These are phyloP conservation scores for Carabus problematicus DNA, from an alignment of 2,888 invertebrate genomes.

Conservation along the genomic window DNA sequence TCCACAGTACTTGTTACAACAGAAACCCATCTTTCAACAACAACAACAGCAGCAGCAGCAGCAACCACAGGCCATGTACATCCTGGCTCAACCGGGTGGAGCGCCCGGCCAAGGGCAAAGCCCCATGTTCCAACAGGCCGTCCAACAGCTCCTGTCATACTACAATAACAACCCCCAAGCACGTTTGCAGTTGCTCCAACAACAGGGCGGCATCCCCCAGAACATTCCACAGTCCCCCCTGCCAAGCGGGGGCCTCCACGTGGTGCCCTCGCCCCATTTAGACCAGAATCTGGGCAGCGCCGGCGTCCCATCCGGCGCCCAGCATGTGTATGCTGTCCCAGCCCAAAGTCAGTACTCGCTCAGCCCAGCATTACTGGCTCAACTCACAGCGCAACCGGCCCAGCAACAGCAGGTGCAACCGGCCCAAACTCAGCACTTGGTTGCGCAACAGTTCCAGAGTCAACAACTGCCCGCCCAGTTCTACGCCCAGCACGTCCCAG, in stretches of 20 bases:
- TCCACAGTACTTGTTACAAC: conserved; percentile 46
- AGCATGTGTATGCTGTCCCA: conserved; percentile 16
- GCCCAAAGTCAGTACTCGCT: conserved; percentile 3
- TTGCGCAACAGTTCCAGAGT: neutral
- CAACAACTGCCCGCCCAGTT: conserved; percentile 18
- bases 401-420: conserved; percentile 3
- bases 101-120: conserved; percentile 49
- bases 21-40: conserved; percentile 45
- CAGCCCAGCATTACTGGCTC: conserved; percentile 14
- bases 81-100: conserved; percentile 56
- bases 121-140: conserved; percentile 49
- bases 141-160: conserved; percentile 54
- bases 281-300: neutral
- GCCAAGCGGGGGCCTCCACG: neutral
- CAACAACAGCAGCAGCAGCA: conserved; percentile 50
- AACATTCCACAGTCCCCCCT: neutral
- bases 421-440: neutral
- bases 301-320: neutral
- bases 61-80: conserved; percentile 54
- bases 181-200: conserved; percentile 48
- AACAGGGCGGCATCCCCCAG: conserved; percentile 23
- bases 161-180: conserved; percentile 54
- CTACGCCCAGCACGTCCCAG: conserved; percentile 8
- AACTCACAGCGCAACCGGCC: conserved; percentile 8
- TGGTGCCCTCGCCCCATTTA: neutral